phyloP scores from a whole-genome alignment of 2,888 invertebrate species.

The Camptogramma bilineatum region DNA sequence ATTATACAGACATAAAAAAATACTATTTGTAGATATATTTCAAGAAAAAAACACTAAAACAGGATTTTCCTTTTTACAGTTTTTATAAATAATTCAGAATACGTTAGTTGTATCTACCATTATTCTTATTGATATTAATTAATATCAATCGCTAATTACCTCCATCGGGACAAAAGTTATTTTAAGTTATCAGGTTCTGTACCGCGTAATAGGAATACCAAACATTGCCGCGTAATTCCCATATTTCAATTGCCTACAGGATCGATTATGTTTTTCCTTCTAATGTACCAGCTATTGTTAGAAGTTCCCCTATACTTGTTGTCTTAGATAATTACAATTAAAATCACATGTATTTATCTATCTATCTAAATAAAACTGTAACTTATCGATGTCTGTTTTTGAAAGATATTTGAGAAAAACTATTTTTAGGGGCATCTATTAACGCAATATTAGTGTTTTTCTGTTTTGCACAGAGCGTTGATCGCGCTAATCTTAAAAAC shows the following conservation, averaged over 20 bases:
- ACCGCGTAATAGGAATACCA: constrained; percentile 26
- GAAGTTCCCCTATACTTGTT: constrained; percentile 5
- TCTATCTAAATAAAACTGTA: no score
- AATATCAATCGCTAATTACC: constrained; percentile 25
- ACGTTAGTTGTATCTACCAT: constrained; percentile 26
- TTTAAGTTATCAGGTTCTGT: constrained; percentile 28
- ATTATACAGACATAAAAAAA: not conserved
- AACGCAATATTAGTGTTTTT: no score
- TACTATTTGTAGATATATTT: not conserved
- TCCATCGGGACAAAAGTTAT: constrained; percentile 26
- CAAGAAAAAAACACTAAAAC: not conserved
- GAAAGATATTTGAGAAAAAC: no score
- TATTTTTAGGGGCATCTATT: no score
- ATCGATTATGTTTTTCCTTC: constrained; percentile 40
- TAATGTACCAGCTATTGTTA: constrained; percentile 19
- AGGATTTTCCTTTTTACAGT: not conserved
- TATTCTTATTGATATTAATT: constrained; percentile 23
- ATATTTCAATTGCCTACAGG: constrained; percentile 29
- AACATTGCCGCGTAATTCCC: constrained; percentile 37
- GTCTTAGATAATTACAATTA: not conserved
- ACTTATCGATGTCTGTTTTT: no score
- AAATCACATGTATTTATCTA: no score
- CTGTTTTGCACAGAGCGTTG: no score
- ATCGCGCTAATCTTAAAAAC: no score
- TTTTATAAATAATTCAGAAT: not conserved